phyloP scores from a whole-genome alignment of 2,797 vertebrate species.

The Urosaurus nigricauda region DNA sequence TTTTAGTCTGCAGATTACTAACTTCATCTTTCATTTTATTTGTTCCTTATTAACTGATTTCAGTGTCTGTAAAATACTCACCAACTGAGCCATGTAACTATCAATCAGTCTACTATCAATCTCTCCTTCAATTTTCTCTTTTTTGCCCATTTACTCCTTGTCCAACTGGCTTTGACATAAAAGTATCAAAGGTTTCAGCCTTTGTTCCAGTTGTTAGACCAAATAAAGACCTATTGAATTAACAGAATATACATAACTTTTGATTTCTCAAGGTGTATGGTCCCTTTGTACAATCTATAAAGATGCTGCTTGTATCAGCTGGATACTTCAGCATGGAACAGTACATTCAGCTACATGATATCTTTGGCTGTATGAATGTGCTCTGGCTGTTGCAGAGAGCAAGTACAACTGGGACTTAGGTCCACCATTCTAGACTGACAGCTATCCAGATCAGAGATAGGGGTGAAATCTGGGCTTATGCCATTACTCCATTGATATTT shows the following conservation, averaged over 20 bases:
- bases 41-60: neutral
- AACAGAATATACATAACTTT: too few species aligned
- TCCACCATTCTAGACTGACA: neutral
- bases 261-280: too few species aligned
- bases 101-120: neutral
- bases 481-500: neutral
- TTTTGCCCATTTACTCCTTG: neutral
- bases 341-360: neutral
- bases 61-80: neutral
- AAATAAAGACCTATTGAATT: too few species aligned
- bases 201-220: too few species aligned
- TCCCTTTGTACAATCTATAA: too few species aligned
- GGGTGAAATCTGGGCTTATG: neutral
- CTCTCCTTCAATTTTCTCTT: neutral
- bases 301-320: too few species aligned
- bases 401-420: neutral
- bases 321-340: neutral
- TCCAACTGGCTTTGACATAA: neutral
- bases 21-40: conserved; percentile 11
- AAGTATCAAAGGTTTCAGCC: too few species aligned
- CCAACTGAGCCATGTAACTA: too few species aligned
- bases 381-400: neutral
- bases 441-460: neutral
- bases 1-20: conserved; percentile 14
- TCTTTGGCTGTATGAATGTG: neutral